A percentile compares a stretch with the other conserved stretches of the same genome.
Evolutionary conservation across 2,888 invertebrate species (phyloP).

Genomic region (Erynnis tages): DNA sequence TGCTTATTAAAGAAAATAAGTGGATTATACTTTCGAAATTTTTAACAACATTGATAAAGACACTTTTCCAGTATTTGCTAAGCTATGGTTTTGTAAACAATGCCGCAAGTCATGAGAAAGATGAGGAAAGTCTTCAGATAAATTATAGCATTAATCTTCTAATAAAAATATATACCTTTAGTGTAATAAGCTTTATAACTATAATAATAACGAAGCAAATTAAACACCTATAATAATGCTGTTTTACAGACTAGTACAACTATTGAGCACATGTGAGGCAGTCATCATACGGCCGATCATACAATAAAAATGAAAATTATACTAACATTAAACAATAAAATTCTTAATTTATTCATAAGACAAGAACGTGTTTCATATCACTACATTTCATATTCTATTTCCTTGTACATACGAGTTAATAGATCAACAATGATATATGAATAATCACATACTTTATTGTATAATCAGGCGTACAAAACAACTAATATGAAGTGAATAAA

Average conservation of each 20-base stretch:
- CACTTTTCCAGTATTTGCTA: too few relatives aligned
- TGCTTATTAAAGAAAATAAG: too few relatives aligned
- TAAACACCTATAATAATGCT: constrained; percentile 26
- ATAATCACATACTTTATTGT: background rate
- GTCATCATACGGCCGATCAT: constrained; percentile 5
- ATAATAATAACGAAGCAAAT: constrained; percentile 18
- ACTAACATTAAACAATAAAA: background rate
- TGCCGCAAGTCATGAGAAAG: too few relatives aligned
- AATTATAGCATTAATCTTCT: background rate
- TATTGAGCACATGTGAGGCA: constrained; percentile 41
- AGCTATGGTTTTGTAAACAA: background rate
- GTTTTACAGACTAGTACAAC: constrained; percentile 34
- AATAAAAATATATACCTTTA: background rate
- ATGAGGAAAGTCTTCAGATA: too few relatives aligned
- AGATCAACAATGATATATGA: too few relatives aligned
- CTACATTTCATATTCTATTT: too few relatives aligned
- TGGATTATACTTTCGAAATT: too few relatives aligned
- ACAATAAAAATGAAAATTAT: constrained; percentile 8
- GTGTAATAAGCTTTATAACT: background rate
- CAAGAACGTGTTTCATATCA: background rate
- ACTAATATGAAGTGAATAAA: constrained; percentile 29
- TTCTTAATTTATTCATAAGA: constrained; percentile 20
- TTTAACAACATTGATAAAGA: too few relatives aligned
- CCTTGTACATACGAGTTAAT: too few relatives aligned
- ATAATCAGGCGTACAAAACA: constrained; percentile 5